Percentiles rank a stretch among this genome's conserved stretches.
These are phyloP conservation scores for Nannoperca australis DNA, from an alignment of 2,797 vertebrate genomes.

Conservation along the genomic window DNA sequence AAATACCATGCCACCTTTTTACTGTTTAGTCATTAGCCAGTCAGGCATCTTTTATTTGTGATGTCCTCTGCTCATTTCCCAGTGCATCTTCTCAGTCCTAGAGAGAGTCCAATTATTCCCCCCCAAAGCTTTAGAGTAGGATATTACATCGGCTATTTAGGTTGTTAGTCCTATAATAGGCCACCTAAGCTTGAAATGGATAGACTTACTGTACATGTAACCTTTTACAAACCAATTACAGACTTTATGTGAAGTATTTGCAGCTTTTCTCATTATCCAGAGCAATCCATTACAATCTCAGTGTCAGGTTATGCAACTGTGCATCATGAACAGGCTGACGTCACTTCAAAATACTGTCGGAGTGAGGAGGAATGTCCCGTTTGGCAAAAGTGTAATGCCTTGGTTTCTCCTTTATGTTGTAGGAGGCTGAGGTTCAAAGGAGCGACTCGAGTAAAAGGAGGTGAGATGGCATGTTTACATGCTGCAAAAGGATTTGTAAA, in stretches of 20 bases:
- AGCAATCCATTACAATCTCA: conserved; percentile 10
- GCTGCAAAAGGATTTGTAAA: conserved; percentile 1
- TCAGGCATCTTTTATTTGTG: conserved; percentile 9
- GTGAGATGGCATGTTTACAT: not conserved
- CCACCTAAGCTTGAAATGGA: not conserved
- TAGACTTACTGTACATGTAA: conserved; percentile 20
- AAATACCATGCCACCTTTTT: conserved; percentile 18
- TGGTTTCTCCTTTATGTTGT: not conserved
- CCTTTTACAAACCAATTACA: conserved; percentile 41
- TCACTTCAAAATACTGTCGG: not conserved
- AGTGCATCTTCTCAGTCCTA: conserved; percentile 3
- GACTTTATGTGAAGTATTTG: conserved; percentile 10
- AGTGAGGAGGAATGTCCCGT: conserved; percentile 28
- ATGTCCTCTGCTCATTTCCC: conserved; percentile 15
- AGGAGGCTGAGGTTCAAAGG: conserved; percentile 7
- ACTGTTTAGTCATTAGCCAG: conserved; percentile 28
- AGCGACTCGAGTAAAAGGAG: conserved; percentile 4
- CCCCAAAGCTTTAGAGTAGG: conserved; percentile 16
- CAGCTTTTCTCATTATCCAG: conserved; percentile 21
- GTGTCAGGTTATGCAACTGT: conserved; percentile 21
- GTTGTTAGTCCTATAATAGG: conserved; percentile 14
- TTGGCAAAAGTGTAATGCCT: conserved; percentile 8
- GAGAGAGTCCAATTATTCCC: conserved; percentile 33
- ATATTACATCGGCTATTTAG: conserved; percentile 1
- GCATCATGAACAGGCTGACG: conserved; percentile 1